Base-by-base conservation (phyloP, 1,140 invertebrate genomes). In the Holcopasites calliopsidis region DNA sequence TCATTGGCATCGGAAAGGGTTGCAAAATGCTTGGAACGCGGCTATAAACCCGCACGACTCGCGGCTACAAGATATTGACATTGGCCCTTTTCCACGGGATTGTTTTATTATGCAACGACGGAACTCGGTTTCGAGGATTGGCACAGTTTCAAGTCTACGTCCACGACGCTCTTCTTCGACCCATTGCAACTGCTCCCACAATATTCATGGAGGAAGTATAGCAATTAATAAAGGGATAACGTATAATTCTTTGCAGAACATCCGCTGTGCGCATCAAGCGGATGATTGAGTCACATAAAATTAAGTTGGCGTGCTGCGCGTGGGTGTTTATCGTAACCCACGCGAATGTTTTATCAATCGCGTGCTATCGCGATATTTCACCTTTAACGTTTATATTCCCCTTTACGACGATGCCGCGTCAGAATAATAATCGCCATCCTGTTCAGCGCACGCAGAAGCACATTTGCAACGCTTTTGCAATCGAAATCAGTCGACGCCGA, bases 1-100 rank as follows among this genome's bases (percentile, higher is more conserved):
- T 78, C 11, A 47, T 35, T n/a, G 28, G 26, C 28, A 42, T 28
- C 7, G 40, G 55, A 28, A 16, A 11, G 55, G 16, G 8, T 62
- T 40, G 50, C 64, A 42, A 42, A 65, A 42, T 13, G 47, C 18
- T 1, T 11, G 61, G 18, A 61, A 44, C 28, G 38, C 31, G 38
- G 55, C 35, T 61, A 58, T 38, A 44, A 72, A 21, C 64, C 71
- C 71, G 58, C 58, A 65, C 75, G 55, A 62, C 42, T 23, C 28
- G 38, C 35, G 35, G 38, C 38, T 23, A 7, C 57, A 23, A 49
- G 47, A 47, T 81, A 85, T 77, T 86, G 87, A 85, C 87, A 89
- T 86, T 89, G 88, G 87, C 87, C 85, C 80, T 86, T 87, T 88
- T 85, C 76, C 86, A 76, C 62, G 44, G 44, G 65, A 85, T 85